phyloP scores from a whole-genome alignment of 2,113 vertebrate genomes.

The Candoia aspera region DNA sequence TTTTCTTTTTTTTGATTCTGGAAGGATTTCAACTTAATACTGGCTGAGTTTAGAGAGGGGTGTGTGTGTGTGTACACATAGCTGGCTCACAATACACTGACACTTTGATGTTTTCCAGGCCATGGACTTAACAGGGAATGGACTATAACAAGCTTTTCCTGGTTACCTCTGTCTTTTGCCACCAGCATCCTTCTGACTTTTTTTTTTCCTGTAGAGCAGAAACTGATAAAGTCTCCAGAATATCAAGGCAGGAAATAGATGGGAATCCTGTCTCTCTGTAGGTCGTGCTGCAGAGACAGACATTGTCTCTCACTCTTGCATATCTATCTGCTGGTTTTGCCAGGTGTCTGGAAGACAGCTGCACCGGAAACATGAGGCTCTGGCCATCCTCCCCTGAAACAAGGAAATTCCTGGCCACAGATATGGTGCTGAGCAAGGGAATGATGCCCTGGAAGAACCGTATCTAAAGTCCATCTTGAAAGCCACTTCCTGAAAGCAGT shows the following conservation, averaged over 20 bases:
- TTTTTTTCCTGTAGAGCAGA: background rate
- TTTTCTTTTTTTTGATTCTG: background rate
- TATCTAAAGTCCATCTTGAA: background rate
- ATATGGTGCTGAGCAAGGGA: background rate
- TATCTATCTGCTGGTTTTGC: constrained; percentile 36
- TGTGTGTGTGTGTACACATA: too few species aligned
- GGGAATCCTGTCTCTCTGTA: constrained; percentile 8
- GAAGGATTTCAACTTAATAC: background rate
- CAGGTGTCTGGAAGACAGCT: constrained; percentile 55
- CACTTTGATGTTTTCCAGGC: constrained; percentile 15
- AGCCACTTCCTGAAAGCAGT: background rate
- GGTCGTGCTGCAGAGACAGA: constrained; percentile 32
- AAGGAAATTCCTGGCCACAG: constrained; percentile 51
- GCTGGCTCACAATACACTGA: background rate
- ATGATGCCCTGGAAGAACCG: too few species aligned
- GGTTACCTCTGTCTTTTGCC: background rate
- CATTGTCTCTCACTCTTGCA: constrained; percentile 21
- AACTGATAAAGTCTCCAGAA: constrained; percentile 6
- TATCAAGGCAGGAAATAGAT: constrained; percentile 42
- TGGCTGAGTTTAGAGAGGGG: background rate
- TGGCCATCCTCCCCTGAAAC: constrained; percentile 44
- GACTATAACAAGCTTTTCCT: background rate
- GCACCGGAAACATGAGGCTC: background rate
- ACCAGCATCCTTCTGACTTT: background rate
- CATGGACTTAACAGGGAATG: background rate